Conservation (phyloP, 2,888 invertebrate species). For the Pantelozetes paolii region DNA sequence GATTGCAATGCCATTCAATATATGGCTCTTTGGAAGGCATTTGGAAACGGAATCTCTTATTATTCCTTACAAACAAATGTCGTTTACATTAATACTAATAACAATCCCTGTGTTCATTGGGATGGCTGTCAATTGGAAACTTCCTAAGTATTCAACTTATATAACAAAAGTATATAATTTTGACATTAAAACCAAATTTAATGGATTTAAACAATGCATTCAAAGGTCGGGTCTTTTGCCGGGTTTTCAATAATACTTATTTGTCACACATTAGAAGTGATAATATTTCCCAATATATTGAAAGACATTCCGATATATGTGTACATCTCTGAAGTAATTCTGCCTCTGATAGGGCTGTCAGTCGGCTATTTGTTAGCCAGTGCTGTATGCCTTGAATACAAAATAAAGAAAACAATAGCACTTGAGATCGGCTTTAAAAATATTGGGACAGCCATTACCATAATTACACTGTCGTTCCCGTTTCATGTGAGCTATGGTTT, state of each 20-base stretch:
- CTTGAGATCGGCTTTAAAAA: slow-evolving; percentile 52
- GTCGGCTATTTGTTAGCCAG: slow-evolving; percentile 49
- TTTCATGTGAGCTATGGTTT: slow-evolving; percentile 42
- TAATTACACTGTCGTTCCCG: slow-evolving; percentile 50
- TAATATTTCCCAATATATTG: slow-evolving; percentile 51
- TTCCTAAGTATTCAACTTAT: slow-evolving; percentile 49
- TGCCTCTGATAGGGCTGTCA: slow-evolving; percentile 49
- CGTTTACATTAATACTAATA: slow-evolving; percentile 49
- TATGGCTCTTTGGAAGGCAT: slow-evolving; percentile 50
- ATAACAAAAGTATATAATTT: slow-evolving; percentile 50
- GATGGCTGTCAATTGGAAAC: slow-evolving; percentile 49
- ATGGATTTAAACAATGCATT: slow-evolving; percentile 40
- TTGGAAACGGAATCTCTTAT: slow-evolving; percentile 49
- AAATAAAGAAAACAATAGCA: slow-evolving; percentile 50
- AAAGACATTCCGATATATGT: slow-evolving; percentile 49
- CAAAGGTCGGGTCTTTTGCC: slow-evolving; percentile 50
- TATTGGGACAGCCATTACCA: slow-evolving; percentile 51
- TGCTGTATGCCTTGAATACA: slow-evolving; percentile 48
- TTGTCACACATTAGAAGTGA: slow-evolving; percentile 48
- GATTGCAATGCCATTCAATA: slow-evolving; percentile 52
- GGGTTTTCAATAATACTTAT: slow-evolving; percentile 50
- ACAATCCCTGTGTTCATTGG: slow-evolving; percentile 50
- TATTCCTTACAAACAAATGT: slow-evolving; percentile 51
- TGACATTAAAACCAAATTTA: too few relatives aligned
- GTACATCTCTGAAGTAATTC: slow-evolving; percentile 49